Evolutionary conservation across 2,888 invertebrate genomes (phyloP).

Genomic region (Branchipolynoe longqiensis): DNA sequence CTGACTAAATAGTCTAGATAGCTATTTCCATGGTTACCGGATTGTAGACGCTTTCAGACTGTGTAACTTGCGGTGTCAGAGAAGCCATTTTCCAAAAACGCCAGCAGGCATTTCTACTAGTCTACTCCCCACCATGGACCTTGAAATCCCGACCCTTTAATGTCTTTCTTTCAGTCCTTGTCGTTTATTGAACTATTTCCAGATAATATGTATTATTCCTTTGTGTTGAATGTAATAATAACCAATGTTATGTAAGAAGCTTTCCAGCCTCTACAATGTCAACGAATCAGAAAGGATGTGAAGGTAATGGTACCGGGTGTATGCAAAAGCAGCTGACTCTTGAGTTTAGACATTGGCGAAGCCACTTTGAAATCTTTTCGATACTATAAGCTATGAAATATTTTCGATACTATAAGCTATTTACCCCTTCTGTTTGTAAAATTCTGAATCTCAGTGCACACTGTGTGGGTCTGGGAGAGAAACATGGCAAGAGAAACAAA

Average conservation of each 20-base stretch:
- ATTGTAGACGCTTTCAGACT: not conserved
- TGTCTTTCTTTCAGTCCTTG: constrained; percentile 15
- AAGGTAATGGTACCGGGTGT: constrained; percentile 13
- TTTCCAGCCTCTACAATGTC: not conserved
- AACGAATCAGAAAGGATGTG: constrained; percentile 9
- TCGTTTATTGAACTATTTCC: not conserved
- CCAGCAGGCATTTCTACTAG: not conserved
- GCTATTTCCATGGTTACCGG: constrained; percentile 9
- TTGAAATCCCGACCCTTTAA: not conserved
- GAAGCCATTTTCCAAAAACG: constrained; percentile 4
- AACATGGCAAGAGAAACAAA: not conserved
- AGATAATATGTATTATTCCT: too few relatives aligned
- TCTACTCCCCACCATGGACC: not conserved
- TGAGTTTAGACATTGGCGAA: constrained; percentile 33
- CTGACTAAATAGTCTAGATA: constrained; percentile 2
- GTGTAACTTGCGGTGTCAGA: not conserved
- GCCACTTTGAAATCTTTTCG: too few relatives aligned
- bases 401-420: too few relatives aligned
- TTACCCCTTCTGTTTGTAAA: not conserved
- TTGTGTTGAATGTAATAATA: not conserved
- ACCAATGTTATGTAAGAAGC: not conserved
- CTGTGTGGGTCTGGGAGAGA: not conserved
- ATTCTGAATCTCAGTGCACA: not conserved
- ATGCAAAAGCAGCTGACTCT: not conserved
- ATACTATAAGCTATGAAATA: too few relatives aligned